Conservation (phyloP, 2,113 vertebrate genomes). For the Perognathus longimembris region DNA sequence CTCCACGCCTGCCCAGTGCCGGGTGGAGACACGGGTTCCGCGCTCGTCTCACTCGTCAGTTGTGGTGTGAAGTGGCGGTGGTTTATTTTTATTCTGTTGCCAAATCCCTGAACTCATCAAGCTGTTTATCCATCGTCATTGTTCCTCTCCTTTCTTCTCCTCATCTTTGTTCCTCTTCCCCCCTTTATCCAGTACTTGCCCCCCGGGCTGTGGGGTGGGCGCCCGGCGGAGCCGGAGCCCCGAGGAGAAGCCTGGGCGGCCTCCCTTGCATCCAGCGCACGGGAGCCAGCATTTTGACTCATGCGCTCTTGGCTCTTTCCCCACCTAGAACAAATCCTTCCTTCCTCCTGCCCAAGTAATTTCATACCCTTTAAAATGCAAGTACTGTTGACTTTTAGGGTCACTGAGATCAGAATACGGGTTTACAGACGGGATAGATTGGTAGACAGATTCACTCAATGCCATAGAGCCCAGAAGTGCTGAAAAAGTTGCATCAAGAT, state of each 20-base stretch:
- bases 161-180: slow-evolving; percentile 21
- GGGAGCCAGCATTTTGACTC: not conserved
- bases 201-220: not conserved
- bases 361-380: slow-evolving; percentile 45
- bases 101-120: not conserved
- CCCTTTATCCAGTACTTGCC: not conserved
- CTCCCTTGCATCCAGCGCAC: not conserved
- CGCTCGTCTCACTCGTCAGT: not conserved
- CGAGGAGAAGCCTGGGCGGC: not conserved
- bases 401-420: not conserved
- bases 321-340: not conserved
- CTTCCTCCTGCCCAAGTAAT: not conserved
- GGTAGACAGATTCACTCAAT: not conserved
- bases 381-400: not conserved
- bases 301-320: not conserved
- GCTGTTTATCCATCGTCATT: not conserved
- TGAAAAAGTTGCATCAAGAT: not conserved
- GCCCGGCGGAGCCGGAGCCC: not conserved
- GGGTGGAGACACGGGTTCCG: not conserved
- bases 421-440: slow-evolving; percentile 5
- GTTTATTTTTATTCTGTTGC: not conserved
- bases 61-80: not conserved
- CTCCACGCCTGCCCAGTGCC: not conserved
- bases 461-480: not conserved
- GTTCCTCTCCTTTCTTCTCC: not conserved